Evolutionary conservation across 2,797 vertebrate species (phyloP).

Genomic region (Myotis findleyi): DNA sequence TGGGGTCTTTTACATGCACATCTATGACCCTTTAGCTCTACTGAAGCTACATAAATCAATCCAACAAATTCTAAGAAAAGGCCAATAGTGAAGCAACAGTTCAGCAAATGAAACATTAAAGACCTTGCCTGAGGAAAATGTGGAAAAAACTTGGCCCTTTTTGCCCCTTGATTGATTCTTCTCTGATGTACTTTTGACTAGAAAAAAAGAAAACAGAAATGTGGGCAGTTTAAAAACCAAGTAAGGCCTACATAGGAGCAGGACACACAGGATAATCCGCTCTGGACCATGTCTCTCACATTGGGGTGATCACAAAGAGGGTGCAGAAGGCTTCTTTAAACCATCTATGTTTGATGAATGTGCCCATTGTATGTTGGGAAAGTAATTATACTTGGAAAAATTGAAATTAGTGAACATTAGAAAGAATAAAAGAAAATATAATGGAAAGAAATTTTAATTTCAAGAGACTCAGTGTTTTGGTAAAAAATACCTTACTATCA

Average conservation of each 20-base stretch:
- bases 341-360: constrained; percentile 81
- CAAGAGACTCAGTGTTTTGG: constrained; percentile 70
- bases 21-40: neutral
- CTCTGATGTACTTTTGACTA: neutral
- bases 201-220: constrained; percentile 25
- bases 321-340: neutral
- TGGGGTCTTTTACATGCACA: constrained; percentile 30
- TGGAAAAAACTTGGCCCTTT: constrained; percentile 13
- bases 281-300: neutral
- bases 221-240: constrained; percentile 17
- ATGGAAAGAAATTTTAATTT: constrained; percentile 82
- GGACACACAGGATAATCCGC: neutral
- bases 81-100: constrained; percentile 10
- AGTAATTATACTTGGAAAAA: constrained; percentile 72
- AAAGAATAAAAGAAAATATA: constrained; percentile 73
- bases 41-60: constrained; percentile 58
- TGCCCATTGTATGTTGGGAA: constrained; percentile 60
- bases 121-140: constrained; percentile 28
- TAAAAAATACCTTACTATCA: constrained; percentile 56
- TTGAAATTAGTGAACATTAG: constrained; percentile 70
- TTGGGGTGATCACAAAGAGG: neutral
- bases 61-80: constrained; percentile 26
- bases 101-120: constrained; percentile 50
- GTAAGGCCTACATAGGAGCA: neutral
- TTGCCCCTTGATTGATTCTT: neutral